A percentile compares a stretch with the other conserved stretches of the same genome.
These are phyloP conservation scores for Eulimnadia texana DNA, from an alignment of 1,140 invertebrate species.

Conservation along the genomic window DNA sequence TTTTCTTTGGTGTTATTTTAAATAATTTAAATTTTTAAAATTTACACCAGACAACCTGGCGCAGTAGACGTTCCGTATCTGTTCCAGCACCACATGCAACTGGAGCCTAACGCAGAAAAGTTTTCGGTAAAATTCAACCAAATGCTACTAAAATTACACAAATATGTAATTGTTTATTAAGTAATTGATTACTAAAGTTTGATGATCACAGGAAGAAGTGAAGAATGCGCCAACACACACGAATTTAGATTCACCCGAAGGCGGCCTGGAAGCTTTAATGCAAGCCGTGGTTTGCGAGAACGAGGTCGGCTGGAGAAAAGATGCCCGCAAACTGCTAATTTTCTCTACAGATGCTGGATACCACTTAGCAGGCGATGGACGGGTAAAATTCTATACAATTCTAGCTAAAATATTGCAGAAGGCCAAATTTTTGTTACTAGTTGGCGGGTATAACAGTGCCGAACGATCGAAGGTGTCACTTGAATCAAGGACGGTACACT, in stretches of 20 bases:
- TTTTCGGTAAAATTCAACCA: slow-evolving; percentile 38
- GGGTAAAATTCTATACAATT: slow-evolving; percentile 18
- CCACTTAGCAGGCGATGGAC: slow-evolving; percentile 48
- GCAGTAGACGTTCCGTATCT: slow-evolving; percentile 45
- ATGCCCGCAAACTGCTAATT: slow-evolving; percentile 43
- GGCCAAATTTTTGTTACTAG: background rate
- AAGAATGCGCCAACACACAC: slow-evolving; percentile 39
- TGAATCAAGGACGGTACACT: slow-evolving; percentile 27
- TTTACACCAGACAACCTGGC: slow-evolving; percentile 30
- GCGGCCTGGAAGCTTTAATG: slow-evolving; percentile 31
- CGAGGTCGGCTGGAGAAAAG: slow-evolving; percentile 41
- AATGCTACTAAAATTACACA: background rate
- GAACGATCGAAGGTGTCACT: slow-evolving; percentile 46
- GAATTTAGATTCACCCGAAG: slow-evolving; percentile 60
- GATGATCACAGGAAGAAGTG: slow-evolving; percentile 24
- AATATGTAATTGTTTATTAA: background rate
- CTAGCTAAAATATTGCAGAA: too few species aligned
- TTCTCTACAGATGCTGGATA: slow-evolving; percentile 44
- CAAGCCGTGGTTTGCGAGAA: slow-evolving; percentile 49
- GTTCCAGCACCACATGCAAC: slow-evolving; percentile 48
- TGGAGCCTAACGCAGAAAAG: slow-evolving; percentile 39
- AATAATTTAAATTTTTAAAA: too few species aligned
- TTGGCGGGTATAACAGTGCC: slow-evolving; percentile 46
- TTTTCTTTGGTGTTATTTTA: too few species aligned
- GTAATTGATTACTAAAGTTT: slow-evolving; percentile 7